Evolutionary conservation across 2,888 invertebrate genomes (phyloP).

Genomic region (Diplolepis rosae): DNA sequence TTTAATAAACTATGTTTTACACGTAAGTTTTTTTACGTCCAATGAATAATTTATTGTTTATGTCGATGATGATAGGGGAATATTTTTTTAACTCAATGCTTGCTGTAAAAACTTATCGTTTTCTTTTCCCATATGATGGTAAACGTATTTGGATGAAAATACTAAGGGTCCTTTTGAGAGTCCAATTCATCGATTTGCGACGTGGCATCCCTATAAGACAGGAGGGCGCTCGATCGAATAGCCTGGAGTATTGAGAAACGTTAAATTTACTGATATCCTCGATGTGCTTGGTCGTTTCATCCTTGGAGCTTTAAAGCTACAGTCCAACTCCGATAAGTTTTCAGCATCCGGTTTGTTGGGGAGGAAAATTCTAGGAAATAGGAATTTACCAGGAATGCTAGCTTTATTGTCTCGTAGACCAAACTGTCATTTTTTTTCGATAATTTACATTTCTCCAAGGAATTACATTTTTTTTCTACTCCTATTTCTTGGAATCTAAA

Average conservation of each 20-base stretch:
- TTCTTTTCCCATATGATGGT: background rate
- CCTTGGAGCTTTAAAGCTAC: conserved; percentile 40
- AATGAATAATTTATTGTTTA: no score
- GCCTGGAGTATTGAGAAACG: conserved; percentile 48
- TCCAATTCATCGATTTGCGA: conserved; percentile 46
- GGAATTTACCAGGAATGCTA: no score
- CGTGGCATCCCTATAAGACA: conserved; percentile 43
- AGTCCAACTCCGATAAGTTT: no score
- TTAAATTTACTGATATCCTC: conserved; percentile 49
- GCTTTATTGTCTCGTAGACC: no score
- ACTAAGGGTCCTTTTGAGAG: background rate
- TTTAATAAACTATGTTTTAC: background rate
- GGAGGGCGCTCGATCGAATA: conserved; percentile 49
- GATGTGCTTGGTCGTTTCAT: conserved; percentile 42
- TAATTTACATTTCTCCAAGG: no score
- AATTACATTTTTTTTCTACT: no score
- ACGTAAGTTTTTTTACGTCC: background rate
- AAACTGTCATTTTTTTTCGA: no score
- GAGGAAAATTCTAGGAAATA: no score
- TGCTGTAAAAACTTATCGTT: background rate
- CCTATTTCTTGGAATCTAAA: no score
- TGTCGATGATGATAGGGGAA: no score
- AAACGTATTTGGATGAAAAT: conserved; percentile 2
- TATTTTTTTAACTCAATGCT: background rate
- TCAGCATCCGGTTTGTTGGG: no score